phyloP scores from a whole-genome alignment of 2,797 vertebrate species.

The Nannoperca obscura region DNA sequence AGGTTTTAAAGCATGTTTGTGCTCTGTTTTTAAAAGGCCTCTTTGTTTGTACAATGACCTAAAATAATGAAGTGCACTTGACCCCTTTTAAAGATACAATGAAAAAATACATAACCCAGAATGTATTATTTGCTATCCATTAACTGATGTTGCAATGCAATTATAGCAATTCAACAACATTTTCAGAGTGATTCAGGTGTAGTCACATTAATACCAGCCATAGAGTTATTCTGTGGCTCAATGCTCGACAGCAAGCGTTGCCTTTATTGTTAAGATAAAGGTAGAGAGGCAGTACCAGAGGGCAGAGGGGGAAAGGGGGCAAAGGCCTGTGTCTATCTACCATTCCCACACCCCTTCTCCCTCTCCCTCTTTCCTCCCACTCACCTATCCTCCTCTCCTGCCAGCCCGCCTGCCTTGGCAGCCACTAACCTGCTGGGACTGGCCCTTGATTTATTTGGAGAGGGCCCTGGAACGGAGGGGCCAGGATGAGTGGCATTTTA shows the following conservation, averaged over 20 bases:
- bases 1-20: conserved; percentile 31
- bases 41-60: conserved; percentile 55
- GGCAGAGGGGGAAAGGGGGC: conserved; percentile 6
- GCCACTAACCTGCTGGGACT: conserved; percentile 79
- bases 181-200: conserved; percentile 41
- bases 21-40: conserved; percentile 32
- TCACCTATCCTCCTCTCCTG: conserved; percentile 64
- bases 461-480: conserved; percentile 74
- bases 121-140: conserved; percentile 55
- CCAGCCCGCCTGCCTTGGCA: conserved; percentile 70
- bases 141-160: conserved; percentile 59
- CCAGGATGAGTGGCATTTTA: conserved; percentile 88
- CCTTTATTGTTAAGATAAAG: conserved; percentile 54
- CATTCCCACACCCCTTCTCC: conserved; percentile 52
- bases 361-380: conserved; percentile 24
- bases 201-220: conserved; percentile 38
- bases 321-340: conserved; percentile 50
- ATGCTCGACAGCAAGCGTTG: conserved; percentile 20
- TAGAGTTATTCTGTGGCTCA: conserved; percentile 17
- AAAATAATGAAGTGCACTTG: conserved; percentile 57
- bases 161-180: conserved; percentile 38
- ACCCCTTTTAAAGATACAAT: conserved; percentile 59
- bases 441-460: conserved; percentile 87
- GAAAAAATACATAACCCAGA: conserved; percentile 33
- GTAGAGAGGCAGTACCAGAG: conserved; percentile 33